Evolutionary conservation across 1,140 invertebrate genomes (phyloP).

Genomic region (Trichonephila inaurata): DNA sequence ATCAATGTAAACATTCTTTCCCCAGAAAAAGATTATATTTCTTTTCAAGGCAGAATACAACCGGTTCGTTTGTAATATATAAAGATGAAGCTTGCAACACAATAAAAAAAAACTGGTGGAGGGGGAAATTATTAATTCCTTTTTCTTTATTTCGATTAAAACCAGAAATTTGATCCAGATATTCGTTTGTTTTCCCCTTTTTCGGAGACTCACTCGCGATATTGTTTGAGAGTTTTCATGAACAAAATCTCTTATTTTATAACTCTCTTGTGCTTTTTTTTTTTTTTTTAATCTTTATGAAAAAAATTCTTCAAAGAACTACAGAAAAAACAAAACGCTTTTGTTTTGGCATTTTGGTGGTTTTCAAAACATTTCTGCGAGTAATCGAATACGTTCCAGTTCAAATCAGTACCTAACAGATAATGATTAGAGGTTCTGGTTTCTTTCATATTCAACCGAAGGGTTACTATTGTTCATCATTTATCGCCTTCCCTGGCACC

Average conservation of each 20-base stretch:
- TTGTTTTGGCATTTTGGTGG: slow-evolving; percentile 57
- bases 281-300: neutral
- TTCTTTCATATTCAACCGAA: slow-evolving; percentile 45
- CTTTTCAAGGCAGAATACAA: neutral
- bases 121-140: neutral
- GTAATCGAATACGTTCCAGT: slow-evolving; percentile 58
- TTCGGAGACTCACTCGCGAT: neutral
- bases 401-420: slow-evolving; percentile 73
- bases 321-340: neutral
- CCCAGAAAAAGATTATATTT: neutral
- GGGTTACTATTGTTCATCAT: neutral
- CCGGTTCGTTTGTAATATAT: neutral
- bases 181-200: slow-evolving; percentile 9
- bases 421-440: slow-evolving; percentile 73
- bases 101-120: neutral
- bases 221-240: slow-evolving; percentile 12
- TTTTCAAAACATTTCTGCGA: slow-evolving; percentile 57
- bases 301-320: slow-evolving; percentile 19
- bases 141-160: slow-evolving; percentile 27
- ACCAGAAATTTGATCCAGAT: slow-evolving; percentile 36
- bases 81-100: neutral
- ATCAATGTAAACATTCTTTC: neutral
- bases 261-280: neutral
- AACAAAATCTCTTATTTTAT: slow-evolving; percentile 28
- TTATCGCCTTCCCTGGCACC: neutral